phyloP scores from a whole-genome alignment of 2,113 vertebrate species.

The Ptyas mucosa region DNA sequence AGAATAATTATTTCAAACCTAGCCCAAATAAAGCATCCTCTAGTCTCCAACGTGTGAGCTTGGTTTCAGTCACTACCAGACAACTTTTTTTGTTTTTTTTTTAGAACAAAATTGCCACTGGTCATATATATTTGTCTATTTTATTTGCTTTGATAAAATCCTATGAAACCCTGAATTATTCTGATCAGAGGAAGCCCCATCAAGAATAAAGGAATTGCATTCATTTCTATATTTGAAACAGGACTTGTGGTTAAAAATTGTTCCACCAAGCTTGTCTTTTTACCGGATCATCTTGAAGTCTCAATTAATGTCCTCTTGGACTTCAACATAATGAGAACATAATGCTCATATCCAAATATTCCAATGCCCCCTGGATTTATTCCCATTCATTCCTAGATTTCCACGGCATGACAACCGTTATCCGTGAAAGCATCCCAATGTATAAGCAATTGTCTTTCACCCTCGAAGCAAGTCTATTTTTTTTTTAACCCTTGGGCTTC shows the following conservation, averaged over 20 bases:
- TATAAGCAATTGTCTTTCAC: conserved; percentile 2
- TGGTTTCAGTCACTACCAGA: background rate
- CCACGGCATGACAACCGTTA: conserved; percentile 25
- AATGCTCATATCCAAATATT: background rate
- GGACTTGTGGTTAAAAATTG: background rate
- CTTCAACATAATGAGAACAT: background rate
- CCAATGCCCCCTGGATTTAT: conserved; percentile 26
- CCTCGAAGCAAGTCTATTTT: conserved; percentile 9
- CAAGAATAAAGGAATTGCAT: background rate
- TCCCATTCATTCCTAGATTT: conserved; percentile 13
- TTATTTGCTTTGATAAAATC: background rate
- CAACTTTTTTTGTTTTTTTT: background rate
- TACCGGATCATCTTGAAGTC: background rate
- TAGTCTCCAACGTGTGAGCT: background rate
- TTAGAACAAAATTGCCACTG: background rate
- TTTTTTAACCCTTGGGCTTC: conserved; percentile 3
- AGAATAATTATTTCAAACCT: background rate
- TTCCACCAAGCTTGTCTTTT: background rate
- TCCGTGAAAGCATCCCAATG: conserved; percentile 8
- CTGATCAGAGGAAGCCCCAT: background rate
- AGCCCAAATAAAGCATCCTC: background rate
- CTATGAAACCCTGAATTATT: background rate
- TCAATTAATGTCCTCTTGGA: background rate
- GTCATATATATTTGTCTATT: background rate
- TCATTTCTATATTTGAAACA: background rate